These are phyloP conservation scores for Hypocryptadius cinnamomeus DNA, from an alignment of 2,113 vertebrate species.

Conservation along the genomic window DNA sequence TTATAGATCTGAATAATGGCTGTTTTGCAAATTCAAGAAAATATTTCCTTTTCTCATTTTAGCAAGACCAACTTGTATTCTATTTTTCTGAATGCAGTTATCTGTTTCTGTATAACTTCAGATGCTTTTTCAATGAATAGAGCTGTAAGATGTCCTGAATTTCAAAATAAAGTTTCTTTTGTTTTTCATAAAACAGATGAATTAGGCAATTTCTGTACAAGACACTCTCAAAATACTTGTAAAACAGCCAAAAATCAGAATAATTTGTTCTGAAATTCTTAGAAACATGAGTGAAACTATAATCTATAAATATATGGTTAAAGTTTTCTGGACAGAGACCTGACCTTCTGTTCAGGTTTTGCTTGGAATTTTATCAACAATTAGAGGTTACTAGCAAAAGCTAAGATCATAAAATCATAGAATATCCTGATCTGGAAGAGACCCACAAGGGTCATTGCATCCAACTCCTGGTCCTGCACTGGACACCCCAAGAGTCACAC, in stretches of 20 bases:
- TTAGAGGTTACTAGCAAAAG: not conserved
- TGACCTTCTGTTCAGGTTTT: not conserved
- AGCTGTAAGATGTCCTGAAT: not conserved
- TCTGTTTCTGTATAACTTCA: constrained; percentile 31
- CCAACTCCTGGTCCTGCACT: not conserved
- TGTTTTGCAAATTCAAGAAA: constrained; percentile 48
- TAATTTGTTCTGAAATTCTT: not conserved
- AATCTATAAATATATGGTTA: not conserved
- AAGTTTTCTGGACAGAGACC: not conserved
- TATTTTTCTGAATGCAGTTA: not conserved
- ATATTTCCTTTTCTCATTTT: constrained; percentile 46
- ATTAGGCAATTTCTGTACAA: not conserved
- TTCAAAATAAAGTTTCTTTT: not conserved
- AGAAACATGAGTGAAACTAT: not conserved
- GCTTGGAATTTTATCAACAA: not conserved
- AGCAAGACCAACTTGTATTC: constrained; percentile 37
- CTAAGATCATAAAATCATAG: not conserved
- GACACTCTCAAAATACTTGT: not conserved
- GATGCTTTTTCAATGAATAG: not conserved
- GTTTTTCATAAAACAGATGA: not conserved
- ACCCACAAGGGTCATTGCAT: not conserved
- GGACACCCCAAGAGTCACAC: not conserved
- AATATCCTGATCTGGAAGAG: not conserved
- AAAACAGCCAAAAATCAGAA: not conserved
- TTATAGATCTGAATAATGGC: not conserved